Base-by-base conservation (phyloP, 2,888 invertebrate species). In the Anorthoa munda region DNA sequence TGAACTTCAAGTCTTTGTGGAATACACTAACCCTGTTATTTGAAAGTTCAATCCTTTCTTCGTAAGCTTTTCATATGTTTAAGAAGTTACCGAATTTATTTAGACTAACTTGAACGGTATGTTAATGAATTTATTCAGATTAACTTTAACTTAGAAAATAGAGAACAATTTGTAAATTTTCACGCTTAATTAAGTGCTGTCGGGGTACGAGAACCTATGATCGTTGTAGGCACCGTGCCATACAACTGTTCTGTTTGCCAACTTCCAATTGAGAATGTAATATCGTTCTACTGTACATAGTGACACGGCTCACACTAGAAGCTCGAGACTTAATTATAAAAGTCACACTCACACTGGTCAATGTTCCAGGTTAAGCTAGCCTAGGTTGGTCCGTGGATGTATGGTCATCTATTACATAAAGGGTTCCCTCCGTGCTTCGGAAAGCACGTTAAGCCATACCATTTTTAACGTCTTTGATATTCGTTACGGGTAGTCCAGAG, bases 191-290 rank as follows among this genome's bases (percentile, higher is more conserved):
- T 66, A 64, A 58, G 13, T 55, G 56, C 12, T 46, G 51, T 66
- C 46, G 23, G 23, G 23, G 26, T 56, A 18, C 26, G 59, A 66
- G 21, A 66, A 61, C 55, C 79, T 71, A 82, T 66, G 63, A 39
- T 64, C 26, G 39, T 46, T 55, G 50, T 39, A 81, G 79, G 82
- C 79, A 66, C 18, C 18, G 58, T 59, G 79, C 79, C 79, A 79
- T 64, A 63, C 56, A 45, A 71, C 53, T 39, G 26, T n/a, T 72
- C 26, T 72, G 73, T 67, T 72, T 79, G 73, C 83, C 66, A 72
- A 79, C 51, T 82, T 79, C 60, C 66, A 82, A 56, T 51, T 51
- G 46, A 82, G 51, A 55, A 79, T 67, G 23, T 67, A 71, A 67
- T 78, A 79, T 78, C 15, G 55, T 70, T 63, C 45, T 59, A 66